phyloP scores from a whole-genome alignment of 2,888 invertebrate species.

The Periphyllus acericola region DNA sequence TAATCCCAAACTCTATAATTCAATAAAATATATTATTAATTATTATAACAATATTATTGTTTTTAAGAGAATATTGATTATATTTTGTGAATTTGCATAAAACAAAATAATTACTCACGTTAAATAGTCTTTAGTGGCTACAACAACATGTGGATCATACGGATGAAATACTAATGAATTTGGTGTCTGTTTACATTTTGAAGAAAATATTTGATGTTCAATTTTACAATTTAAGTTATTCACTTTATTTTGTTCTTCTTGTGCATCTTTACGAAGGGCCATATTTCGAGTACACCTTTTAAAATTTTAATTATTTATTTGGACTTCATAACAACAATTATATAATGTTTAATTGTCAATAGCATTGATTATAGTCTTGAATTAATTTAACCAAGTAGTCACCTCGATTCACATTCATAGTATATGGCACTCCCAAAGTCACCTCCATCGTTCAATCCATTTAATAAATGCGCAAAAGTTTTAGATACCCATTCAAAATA shows the following conservation, averaged over 20 bases:
- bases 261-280: slow-evolving; percentile 75
- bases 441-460: slow-evolving; percentile 67
- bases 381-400: not conserved
- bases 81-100: not conserved
- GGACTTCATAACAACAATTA: not conserved
- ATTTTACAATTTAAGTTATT: slow-evolving; percentile 71
- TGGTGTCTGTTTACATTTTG: slow-evolving; percentile 82
- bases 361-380: not conserved
- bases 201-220: slow-evolving; percentile 85
- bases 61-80: not conserved
- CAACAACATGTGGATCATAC: slow-evolving; percentile 87
- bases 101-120: slow-evolving; percentile 70
- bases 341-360: not conserved
- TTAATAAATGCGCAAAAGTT: slow-evolving; percentile 78
- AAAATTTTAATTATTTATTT: slow-evolving; percentile 1
- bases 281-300: slow-evolving; percentile 75
- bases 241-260: slow-evolving; percentile 73
- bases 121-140: slow-evolving; percentile 86
- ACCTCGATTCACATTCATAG: slow-evolving; percentile 80
- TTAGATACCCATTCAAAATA: slow-evolving; percentile 77
- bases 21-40: not conserved
- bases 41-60: no score
- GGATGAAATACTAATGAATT: slow-evolving; percentile 86
- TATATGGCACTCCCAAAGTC: slow-evolving; percentile 72
- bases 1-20: slow-evolving; percentile 81